Evolutionary conservation across 2,888 invertebrate species (phyloP).

Genomic region (Trisateles emortualis): DNA sequence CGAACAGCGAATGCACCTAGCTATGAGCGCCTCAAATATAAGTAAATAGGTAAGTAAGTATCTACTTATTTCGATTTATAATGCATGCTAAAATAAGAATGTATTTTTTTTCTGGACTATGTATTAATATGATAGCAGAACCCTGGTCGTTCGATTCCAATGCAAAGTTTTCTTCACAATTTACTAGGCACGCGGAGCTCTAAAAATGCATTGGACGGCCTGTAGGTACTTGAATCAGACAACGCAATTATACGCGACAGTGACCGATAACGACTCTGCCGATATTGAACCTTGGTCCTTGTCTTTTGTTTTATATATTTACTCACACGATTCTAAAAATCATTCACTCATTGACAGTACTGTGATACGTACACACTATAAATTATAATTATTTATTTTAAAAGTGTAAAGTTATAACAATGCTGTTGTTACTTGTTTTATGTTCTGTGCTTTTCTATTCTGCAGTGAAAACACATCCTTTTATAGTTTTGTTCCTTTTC

Average conservation of each 20-base stretch:
- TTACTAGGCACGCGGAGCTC: too few relatives aligned
- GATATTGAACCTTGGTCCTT: constrained; percentile 16
- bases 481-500: constrained; percentile 50
- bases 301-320: constrained; percentile 22
- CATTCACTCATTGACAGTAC: constrained; percentile 16
- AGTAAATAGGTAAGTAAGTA: too few relatives aligned
- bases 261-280: constrained; percentile 19
- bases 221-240: neutral
- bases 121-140: too few relatives aligned
- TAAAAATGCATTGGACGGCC: neutral
- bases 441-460: constrained; percentile 45
- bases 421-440: constrained; percentile 39
- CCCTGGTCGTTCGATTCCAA: too few relatives aligned
- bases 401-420: neutral
- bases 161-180: too few relatives aligned
- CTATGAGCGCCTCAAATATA: too few relatives aligned
- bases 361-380: constrained; percentile 9
- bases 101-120: too few relatives aligned
- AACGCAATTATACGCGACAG: neutral
- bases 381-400: neutral
- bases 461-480: constrained; percentile 43
- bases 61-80: too few relatives aligned
- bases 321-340: constrained; percentile 6
- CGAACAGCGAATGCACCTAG: too few relatives aligned
- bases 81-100: too few relatives aligned